Conservation (phyloP, 2,113 vertebrate genomes). For the Heterochromis multidens region DNA sequence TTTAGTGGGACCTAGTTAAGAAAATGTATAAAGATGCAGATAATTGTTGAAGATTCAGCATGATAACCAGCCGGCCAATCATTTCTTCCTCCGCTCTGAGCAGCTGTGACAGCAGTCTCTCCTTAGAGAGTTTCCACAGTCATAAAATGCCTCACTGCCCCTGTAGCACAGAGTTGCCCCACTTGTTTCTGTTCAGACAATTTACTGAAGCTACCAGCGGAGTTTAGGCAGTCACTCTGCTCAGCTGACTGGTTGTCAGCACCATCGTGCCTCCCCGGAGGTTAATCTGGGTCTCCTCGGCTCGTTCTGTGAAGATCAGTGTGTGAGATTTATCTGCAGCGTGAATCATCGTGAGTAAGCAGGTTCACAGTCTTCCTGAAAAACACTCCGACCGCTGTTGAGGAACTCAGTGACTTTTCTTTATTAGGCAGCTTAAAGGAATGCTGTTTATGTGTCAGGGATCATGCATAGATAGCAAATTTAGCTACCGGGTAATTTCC, state of each 20-base stretch:
- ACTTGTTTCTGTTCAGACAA: slow-evolving; percentile 29
- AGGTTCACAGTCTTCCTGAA: neutral
- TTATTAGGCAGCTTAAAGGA: neutral
- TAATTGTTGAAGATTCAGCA: neutral
- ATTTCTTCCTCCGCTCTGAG: neutral
- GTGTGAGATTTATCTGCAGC: neutral
- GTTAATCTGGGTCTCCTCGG: neutral
- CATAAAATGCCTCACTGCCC: slow-evolving; percentile 26
- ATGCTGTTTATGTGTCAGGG: neutral
- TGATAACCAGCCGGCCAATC: neutral
- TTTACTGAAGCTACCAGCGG: neutral
- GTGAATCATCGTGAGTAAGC: neutral
- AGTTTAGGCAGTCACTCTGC: neutral
- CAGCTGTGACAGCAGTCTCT: neutral
- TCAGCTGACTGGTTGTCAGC: neutral
- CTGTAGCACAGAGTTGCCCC: neutral
- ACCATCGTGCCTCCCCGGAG: neutral
- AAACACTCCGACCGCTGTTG: neutral
- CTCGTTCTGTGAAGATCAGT: neutral
- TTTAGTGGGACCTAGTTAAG: neutral
- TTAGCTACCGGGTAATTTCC: neutral
- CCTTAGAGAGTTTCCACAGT: neutral
- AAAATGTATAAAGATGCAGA: neutral
- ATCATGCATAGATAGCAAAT: neutral
- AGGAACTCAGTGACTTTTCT: neutral